These are phyloP conservation scores for Papilio elwesi DNA, from an alignment of 2,888 invertebrate species.

Conservation along the genomic window DNA sequence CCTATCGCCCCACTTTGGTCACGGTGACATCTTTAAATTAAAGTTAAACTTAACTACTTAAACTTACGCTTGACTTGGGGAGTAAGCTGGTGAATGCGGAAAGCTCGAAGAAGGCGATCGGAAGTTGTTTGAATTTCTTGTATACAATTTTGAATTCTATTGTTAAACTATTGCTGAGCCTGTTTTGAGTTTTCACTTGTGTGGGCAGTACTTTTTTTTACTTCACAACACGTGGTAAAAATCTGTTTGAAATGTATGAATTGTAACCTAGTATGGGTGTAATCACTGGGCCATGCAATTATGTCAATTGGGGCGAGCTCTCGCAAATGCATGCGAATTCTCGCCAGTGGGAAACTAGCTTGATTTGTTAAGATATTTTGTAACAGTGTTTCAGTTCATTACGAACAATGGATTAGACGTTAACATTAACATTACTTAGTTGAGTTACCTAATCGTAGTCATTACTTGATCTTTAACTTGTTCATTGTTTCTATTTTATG, in stretches of 20 bases:
- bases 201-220: no score
- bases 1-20: constrained; percentile 22
- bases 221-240: not conserved
- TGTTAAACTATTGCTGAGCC: no score
- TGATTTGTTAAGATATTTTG: constrained; percentile 14
- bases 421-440: not conserved
- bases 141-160: no score
- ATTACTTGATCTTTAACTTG: constrained; percentile 9
- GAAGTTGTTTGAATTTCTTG: no score
- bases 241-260: not conserved
- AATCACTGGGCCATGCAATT: not conserved
- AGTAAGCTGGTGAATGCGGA: no score
- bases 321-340: constrained; percentile 20
- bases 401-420: constrained; percentile 30
- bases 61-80: no score
- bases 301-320: not conserved
- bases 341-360: constrained; percentile 23
- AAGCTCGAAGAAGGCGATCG: no score
- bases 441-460: not conserved
- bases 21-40: constrained; percentile 10
- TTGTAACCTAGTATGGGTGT: not conserved
- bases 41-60: no score
- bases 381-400: constrained; percentile 20
- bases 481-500: not conserved
- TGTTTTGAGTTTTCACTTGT: no score